Evolutionary conservation across 2,888 invertebrate species (phyloP).

Genomic region (Eudasyphora cyanicolor): DNA sequence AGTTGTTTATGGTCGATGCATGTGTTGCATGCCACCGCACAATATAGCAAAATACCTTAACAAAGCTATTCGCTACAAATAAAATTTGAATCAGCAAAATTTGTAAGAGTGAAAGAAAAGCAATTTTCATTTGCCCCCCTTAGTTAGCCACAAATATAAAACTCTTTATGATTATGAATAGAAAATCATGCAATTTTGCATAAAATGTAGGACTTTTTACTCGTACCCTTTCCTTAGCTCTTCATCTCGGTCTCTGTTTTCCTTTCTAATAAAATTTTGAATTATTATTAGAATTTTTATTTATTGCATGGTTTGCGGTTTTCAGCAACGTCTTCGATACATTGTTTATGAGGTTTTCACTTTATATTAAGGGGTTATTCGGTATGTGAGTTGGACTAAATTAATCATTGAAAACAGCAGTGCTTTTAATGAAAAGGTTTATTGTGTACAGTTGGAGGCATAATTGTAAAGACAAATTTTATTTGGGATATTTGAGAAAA

Average conservation of each 20-base stretch:
- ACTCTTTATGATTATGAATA: neutral
- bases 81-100: neutral
- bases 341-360: neutral
- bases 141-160: neutral
- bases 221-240: too few species aligned
- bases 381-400: too few species aligned
- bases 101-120: neutral
- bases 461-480: too few species aligned
- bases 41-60: constrained; percentile 10
- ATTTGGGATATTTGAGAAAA: too few species aligned
- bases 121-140: too few species aligned
- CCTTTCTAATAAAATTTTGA: neutral
- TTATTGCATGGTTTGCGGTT: neutral
- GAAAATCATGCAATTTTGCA: neutral
- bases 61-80: neutral
- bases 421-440: too few species aligned
- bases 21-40: constrained; percentile 28
- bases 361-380: too few species aligned
- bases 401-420: too few species aligned
- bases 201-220: neutral
- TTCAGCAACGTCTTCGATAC: neutral
- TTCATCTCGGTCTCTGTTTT: too few species aligned
- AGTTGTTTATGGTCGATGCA: neutral
- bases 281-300: neutral
- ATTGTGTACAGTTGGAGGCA: too few species aligned